These are phyloP conservation scores for Takifugu rubripes DNA, from an alignment of 2,797 vertebrate species.

Conservation along the genomic window DNA sequence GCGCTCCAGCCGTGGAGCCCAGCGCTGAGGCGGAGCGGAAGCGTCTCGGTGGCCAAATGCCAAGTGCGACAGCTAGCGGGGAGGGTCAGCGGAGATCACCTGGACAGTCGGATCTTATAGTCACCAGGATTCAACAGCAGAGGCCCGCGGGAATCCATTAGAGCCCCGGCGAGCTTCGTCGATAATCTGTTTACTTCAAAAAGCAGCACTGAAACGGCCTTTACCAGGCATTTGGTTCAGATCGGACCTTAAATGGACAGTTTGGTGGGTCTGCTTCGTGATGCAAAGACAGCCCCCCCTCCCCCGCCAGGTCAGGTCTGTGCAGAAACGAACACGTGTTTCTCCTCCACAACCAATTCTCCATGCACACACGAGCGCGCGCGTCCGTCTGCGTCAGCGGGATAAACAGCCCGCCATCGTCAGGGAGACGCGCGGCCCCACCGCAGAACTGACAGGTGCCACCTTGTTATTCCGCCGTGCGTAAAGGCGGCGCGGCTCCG, in stretches of 20 bases:
- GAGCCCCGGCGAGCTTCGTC: slow-evolving; percentile 39
- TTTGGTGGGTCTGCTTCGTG: background rate
- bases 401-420: slow-evolving; percentile 41
- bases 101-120: slow-evolving; percentile 46
- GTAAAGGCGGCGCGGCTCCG: slow-evolving; percentile 21
- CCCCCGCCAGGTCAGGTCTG: slow-evolving; percentile 28
- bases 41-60: background rate
- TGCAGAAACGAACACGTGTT: slow-evolving; percentile 33
- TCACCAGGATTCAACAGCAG: slow-evolving; percentile 45
- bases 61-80: slow-evolving; percentile 8
- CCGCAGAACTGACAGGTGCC: slow-evolving; percentile 61
- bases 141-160: slow-evolving; percentile 68
- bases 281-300: slow-evolving; percentile 42
- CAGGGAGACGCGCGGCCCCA: slow-evolving; percentile 18
- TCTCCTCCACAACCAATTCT: slow-evolving; percentile 13
- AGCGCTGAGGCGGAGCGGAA: slow-evolving; percentile 3
- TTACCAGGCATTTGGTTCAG: slow-evolving; percentile 15
- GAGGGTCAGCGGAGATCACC: slow-evolving; percentile 26
- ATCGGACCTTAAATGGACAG: slow-evolving; percentile 2
- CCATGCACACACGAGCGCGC: slow-evolving; percentile 27
- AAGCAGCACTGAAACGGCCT: background rate
- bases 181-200: slow-evolving; percentile 70
- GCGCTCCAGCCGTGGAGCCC: slow-evolving; percentile 14
- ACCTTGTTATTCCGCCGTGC: slow-evolving; percentile 58
- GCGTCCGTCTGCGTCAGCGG: slow-evolving; percentile 27